A percentile compares a stretch with the other conserved stretches of the same genome.
phyloP scores from a whole-genome alignment of 1,140 invertebrate species.

The Leguminivora glycinivorella region DNA sequence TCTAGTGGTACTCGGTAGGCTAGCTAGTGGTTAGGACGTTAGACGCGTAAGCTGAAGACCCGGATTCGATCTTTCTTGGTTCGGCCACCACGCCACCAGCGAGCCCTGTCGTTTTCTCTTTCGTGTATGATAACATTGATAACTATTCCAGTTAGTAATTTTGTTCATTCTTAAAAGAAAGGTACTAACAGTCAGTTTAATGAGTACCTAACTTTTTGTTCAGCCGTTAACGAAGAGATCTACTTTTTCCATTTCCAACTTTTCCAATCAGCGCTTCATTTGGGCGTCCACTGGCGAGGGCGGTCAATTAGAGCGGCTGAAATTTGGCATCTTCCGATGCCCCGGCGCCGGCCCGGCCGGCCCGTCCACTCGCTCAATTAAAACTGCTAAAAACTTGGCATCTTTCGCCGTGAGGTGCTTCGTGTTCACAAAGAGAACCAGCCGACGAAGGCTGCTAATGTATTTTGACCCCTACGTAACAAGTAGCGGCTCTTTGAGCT shows the following conservation, averaged over 20 bases:
- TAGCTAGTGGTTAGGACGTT: too few relatives aligned
- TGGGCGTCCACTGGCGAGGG: neutral
- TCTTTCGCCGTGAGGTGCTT: neutral
- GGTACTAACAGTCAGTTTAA: too few relatives aligned
- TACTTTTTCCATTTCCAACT: slow-evolving; percentile 1
- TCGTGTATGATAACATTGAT: too few relatives aligned
- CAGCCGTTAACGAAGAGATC: neutral
- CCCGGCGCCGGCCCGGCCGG: too few relatives aligned
- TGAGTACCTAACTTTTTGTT: too few relatives aligned
- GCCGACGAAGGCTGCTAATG: neutral
- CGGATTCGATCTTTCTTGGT: too few relatives aligned
- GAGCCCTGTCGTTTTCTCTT: too few relatives aligned
- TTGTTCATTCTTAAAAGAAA: too few relatives aligned
- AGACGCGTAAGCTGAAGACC: too few relatives aligned
- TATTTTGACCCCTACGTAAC: neutral
- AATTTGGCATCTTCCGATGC: neutral
- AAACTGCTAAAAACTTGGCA: slow-evolving; percentile 7
- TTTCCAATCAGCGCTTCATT: neutral
- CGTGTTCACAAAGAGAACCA: neutral
- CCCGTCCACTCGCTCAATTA: slow-evolving; percentile 5
- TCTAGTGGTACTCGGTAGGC: too few relatives aligned
- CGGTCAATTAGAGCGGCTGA: neutral
- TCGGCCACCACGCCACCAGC: too few relatives aligned
- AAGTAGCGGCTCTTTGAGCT: neutral
- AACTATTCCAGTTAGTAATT: too few relatives aligned